These are phyloP conservation scores for Polyploca ridens DNA, from an alignment of 2,888 invertebrate genomes.

Conservation along the genomic window DNA sequence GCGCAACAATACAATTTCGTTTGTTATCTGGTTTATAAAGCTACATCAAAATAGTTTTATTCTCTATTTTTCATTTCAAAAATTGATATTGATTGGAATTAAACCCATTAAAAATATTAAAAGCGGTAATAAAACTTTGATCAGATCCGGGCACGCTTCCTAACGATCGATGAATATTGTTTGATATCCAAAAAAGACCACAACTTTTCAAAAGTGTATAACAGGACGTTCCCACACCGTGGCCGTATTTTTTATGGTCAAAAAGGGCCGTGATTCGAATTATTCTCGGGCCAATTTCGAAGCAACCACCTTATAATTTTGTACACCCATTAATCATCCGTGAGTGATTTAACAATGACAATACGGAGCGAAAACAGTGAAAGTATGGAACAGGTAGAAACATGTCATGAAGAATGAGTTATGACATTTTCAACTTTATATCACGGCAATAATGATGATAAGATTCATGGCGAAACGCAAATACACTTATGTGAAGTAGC, in stretches of 20 bases:
- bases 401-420: not conserved
- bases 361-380: constrained; percentile 52
- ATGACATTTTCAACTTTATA: constrained; percentile 18
- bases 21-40: not conserved
- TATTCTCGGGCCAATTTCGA: constrained; percentile 66
- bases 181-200: constrained; percentile 45
- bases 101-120: constrained; percentile 54
- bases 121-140: constrained; percentile 51
- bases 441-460: not conserved
- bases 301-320: constrained; percentile 75
- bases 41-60: not conserved
- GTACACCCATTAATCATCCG: constrained; percentile 69
- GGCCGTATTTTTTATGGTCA: constrained; percentile 55
- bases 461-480: not conserved
- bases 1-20: not conserved
- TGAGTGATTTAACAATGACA: constrained; percentile 68
- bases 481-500: not conserved
- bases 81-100: constrained; percentile 26
- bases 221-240: constrained; percentile 74
- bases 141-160: constrained; percentile 58
- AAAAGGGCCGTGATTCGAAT: constrained; percentile 54
- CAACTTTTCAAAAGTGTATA: constrained; percentile 44
- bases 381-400: constrained; percentile 37
- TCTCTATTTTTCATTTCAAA: not conserved
- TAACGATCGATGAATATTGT: constrained; percentile 36